phyloP scores from a whole-genome alignment of 2,888 invertebrate genomes.

The Oeneis ivallda region DNA sequence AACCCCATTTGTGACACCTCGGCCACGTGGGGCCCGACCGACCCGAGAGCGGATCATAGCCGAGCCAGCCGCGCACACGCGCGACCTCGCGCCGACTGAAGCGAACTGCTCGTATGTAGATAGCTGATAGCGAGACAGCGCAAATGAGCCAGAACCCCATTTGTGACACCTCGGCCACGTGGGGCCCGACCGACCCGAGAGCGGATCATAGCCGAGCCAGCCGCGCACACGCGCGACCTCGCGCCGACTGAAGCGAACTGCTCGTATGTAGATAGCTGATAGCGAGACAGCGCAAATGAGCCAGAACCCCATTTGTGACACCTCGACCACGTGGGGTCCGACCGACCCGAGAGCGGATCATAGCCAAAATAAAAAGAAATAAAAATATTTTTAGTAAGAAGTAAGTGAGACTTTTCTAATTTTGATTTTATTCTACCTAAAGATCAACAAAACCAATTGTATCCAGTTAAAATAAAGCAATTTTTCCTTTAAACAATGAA shows the following conservation, averaged over 20 bases:
- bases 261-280: slow-evolving; percentile 26
- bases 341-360: slow-evolving; percentile 62
- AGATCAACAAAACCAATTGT: too few relatives aligned
- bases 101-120: slow-evolving; percentile 25
- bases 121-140: slow-evolving; percentile 34
- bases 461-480: too few relatives aligned
- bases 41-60: slow-evolving; percentile 67
- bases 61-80: slow-evolving; percentile 36
- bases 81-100: too few relatives aligned
- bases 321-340: slow-evolving; percentile 38
- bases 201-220: slow-evolving; percentile 56
- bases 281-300: slow-evolving; percentile 42
- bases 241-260: background rate
- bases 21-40: slow-evolving; percentile 43
- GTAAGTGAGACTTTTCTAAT: too few relatives aligned
- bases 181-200: slow-evolving; percentile 51
- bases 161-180: slow-evolving; percentile 44
- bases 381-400: too few relatives aligned
- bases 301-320: slow-evolving; percentile 46
- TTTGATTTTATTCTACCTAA: too few relatives aligned
- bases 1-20: slow-evolving; percentile 47
- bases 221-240: slow-evolving; percentile 25
- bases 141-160: slow-evolving; percentile 45
- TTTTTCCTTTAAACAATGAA: too few relatives aligned
- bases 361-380: too few relatives aligned